Evolutionary conservation across 2,113 vertebrate genomes (phyloP).

Genomic region (Leucoraja erinaceus): DNA sequence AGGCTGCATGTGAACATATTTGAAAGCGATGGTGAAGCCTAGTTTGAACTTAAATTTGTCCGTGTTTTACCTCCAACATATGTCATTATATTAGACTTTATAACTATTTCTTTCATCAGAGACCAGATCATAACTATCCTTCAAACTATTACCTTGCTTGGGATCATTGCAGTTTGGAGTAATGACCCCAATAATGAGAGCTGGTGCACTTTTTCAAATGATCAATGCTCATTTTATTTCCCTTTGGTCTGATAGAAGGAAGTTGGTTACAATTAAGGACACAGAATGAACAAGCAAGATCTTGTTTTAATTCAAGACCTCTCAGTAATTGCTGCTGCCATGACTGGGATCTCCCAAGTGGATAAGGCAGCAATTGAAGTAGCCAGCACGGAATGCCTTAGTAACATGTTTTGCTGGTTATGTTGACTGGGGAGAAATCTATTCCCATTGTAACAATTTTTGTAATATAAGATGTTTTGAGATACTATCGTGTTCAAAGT

Average conservation of each 20-base stretch:
- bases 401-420: background rate
- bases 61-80: background rate
- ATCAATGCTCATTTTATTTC: background rate
- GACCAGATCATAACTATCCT: background rate
- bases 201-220: background rate
- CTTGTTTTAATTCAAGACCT: background rate
- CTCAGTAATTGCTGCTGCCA: background rate
- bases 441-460: background rate
- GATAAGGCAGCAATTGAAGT: background rate
- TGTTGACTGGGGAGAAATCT: background rate
- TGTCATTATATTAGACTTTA: background rate
- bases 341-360: background rate
- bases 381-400: background rate
- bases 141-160: background rate
- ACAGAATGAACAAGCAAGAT: background rate
- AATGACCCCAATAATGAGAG: background rate
- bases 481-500: background rate
- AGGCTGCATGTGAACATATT: background rate
- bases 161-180: background rate
- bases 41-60: background rate
- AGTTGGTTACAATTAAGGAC: background rate
- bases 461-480: background rate
- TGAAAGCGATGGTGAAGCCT: background rate
- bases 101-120: background rate
- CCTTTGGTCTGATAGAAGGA: background rate